Conservation (phyloP, 2,113 vertebrate genomes). For the Connochaetes taurinus region DNA sequence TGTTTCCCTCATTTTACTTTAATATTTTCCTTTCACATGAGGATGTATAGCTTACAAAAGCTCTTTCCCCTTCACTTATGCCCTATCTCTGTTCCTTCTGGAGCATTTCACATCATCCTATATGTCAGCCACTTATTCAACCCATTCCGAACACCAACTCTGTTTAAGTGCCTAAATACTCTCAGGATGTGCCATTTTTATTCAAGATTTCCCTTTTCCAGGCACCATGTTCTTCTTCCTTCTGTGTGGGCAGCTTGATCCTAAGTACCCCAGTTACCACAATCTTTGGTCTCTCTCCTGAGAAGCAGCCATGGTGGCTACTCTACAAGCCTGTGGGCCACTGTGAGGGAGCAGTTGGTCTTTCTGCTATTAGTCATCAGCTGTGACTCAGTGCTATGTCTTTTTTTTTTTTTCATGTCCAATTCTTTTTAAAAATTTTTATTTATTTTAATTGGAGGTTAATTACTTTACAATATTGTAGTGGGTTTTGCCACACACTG, state of each 20-base stretch:
- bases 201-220: not conserved
- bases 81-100: not conserved
- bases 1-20: constrained; percentile 4
- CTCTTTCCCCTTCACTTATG: not conserved
- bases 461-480: not conserved
- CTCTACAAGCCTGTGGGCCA: not conserved
- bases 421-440: too few relatives aligned
- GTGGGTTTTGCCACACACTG: not conserved
- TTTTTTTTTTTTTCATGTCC: not conserved
- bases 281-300: not conserved
- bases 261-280: not conserved
- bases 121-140: not conserved
- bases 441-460: not conserved
- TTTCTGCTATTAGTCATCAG: not conserved
- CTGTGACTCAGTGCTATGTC: not conserved
- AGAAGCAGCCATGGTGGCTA: not conserved
- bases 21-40: constrained; percentile 4
- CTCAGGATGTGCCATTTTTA: not conserved
- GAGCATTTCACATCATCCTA: not conserved
- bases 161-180: not conserved
- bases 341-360: not conserved
- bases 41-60: not conserved
- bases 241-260: not conserved
- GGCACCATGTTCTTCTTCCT: not conserved
- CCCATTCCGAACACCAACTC: not conserved